Conservation (phyloP, 2,888 invertebrate genomes). For the Pristionchus mayeri region DNA sequence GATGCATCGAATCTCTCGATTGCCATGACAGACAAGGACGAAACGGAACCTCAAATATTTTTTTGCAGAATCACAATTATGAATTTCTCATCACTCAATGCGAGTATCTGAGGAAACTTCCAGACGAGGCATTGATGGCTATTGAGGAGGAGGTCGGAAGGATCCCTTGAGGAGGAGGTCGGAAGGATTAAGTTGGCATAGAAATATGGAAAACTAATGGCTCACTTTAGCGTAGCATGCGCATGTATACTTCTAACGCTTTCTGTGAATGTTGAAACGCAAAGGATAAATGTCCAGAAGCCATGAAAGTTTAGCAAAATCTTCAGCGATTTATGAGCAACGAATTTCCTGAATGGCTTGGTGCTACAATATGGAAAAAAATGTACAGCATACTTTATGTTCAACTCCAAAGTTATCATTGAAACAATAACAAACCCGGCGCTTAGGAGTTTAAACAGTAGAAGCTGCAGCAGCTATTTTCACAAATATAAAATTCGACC, state of each 20-base stretch:
- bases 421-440: no score
- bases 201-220: not conserved
- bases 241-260: not conserved
- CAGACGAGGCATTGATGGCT: not conserved
- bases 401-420: no score
- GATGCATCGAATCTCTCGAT: not conserved
- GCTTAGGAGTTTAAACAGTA: no score
- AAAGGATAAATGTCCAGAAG: not conserved
- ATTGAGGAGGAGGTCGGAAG: not conserved
- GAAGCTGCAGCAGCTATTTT: no score
- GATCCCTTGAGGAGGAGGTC: no score
- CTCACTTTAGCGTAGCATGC: not conserved
- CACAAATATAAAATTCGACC: no score
- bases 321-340: not conserved
- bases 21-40: not conserved
- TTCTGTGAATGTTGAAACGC: not conserved
- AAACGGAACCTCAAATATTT: not conserved
- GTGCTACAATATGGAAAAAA: no score
- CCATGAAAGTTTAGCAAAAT: not conserved
- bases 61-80: not conserved
- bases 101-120: not conserved
- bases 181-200: not conserved
- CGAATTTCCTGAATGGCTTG: not conserved
- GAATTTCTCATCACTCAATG: not conserved
- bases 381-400: no score